Conservation (phyloP, 2,113 vertebrate genomes). For the Melanerpes formicivorus region DNA sequence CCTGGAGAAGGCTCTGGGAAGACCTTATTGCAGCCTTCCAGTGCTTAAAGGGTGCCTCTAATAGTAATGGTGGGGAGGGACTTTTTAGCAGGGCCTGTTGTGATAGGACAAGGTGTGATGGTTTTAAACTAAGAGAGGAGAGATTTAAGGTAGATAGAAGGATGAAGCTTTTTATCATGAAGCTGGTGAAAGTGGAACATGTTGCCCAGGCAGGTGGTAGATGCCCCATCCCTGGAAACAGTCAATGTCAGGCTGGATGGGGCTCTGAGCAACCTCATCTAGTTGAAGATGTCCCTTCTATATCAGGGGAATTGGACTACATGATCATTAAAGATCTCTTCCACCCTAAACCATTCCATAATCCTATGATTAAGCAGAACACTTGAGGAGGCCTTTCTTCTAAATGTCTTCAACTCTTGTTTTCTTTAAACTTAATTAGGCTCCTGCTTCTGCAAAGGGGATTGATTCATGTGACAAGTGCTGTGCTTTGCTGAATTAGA, state of each 20-base stretch:
- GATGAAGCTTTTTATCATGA: background rate
- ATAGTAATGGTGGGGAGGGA: too few relatives aligned
- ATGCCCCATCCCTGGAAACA: background rate
- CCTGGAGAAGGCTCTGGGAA: too few relatives aligned
- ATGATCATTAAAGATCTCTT: background rate
- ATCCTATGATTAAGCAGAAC: background rate
- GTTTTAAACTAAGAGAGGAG: too few relatives aligned
- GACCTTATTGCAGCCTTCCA: too few relatives aligned
- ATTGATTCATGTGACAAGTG: background rate
- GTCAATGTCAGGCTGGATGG: background rate
- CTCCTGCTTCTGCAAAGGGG: background rate
- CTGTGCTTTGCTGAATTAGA: background rate
- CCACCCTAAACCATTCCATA: background rate
- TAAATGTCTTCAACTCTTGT: background rate
- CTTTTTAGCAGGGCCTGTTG: too few relatives aligned
- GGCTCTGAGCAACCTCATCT: background rate
- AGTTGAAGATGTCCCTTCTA: background rate
- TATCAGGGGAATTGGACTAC: background rate
- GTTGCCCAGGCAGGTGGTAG: background rate
- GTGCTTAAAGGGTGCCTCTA: too few relatives aligned
- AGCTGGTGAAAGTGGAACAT: background rate
- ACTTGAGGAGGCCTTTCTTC: background rate
- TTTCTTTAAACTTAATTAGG: background rate
- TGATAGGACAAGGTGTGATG: too few relatives aligned
- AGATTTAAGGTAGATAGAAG: too few relatives aligned